Evolutionary conservation across 2,113 vertebrate genomes (phyloP).

Genomic region (Peromyscus leucopus): DNA sequence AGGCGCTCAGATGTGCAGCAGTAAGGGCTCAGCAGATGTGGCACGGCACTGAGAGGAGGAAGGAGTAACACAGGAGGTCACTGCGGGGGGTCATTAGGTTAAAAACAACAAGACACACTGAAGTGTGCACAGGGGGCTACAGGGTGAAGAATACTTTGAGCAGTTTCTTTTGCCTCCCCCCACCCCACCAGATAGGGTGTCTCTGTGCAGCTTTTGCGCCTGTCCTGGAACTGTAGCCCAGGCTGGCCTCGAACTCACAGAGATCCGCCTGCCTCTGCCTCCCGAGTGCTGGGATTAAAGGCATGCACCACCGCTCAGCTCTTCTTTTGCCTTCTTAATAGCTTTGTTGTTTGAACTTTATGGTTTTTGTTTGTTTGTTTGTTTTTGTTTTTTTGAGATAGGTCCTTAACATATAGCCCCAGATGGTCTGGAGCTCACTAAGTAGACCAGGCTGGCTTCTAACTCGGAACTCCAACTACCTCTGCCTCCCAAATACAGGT

Average conservation of each 20-base stretch:
- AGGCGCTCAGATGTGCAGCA: neutral
- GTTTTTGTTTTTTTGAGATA: neutral
- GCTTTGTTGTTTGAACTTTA: constrained; percentile 27
- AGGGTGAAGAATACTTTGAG: neutral
- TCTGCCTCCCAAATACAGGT: too few relatives aligned
- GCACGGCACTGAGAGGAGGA: neutral
- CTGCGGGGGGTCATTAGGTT: neutral
- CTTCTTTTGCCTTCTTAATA: neutral
- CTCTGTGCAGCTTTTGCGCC: too few relatives aligned
- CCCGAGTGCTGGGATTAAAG: too few relatives aligned
- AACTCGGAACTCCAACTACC: neutral
- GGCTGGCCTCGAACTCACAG: too few relatives aligned
- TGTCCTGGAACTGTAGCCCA: too few relatives aligned
- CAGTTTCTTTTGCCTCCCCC: too few relatives aligned
- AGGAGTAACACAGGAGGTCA: neutral
- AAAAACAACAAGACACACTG: neutral
- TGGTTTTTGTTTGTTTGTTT: neutral
- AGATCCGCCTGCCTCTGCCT: too few relatives aligned
- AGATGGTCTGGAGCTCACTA: neutral
- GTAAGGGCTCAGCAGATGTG: neutral
- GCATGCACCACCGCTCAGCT: too few relatives aligned
- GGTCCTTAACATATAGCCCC: neutral
- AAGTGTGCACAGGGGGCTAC: fast-evolving
- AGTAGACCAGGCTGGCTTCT: neutral
- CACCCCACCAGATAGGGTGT: too few relatives aligned